Evolutionary conservation across 2,797 vertebrate species (phyloP).

Genomic region (Peromyscus eremicus): DNA sequence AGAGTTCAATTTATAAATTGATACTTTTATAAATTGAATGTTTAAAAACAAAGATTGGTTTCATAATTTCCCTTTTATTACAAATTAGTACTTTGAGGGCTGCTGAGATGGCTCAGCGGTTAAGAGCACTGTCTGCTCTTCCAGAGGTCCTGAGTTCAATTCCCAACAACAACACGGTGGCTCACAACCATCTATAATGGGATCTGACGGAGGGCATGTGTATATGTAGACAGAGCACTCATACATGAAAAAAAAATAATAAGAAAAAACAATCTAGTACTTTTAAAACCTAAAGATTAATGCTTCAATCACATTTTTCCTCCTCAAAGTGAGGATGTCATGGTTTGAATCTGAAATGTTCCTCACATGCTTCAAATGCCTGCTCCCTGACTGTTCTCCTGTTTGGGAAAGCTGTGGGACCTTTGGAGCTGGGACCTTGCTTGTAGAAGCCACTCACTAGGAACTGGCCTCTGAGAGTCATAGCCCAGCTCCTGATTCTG

Average conservation of each 20-base stretch:
- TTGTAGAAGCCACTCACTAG: neutral
- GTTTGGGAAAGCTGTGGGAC: neutral
- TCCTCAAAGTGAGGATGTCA: neutral
- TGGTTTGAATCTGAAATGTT: neutral
- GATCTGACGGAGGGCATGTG: neutral
- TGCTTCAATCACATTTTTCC: neutral
- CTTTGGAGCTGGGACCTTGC: neutral
- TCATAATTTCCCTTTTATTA: constrained; percentile 8
- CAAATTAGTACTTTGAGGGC: neutral
- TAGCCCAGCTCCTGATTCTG: neutral
- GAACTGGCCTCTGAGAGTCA: neutral
- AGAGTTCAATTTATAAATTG: constrained; percentile 34
- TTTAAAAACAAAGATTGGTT: neutral
- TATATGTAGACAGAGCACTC: neutral
- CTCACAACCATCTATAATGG: neutral
- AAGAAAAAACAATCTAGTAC: neutral
- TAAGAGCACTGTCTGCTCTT: neutral
- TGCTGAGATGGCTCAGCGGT: neutral
- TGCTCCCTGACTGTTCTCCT: neutral
- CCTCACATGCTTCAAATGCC: neutral
- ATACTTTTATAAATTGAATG: neutral
- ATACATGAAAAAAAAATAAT: neutral
- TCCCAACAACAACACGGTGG: neutral
- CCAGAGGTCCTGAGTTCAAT: neutral
- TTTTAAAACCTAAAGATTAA: neutral